Evolutionary conservation across 2,113 vertebrate species (phyloP).

Genomic region (Dicaeum eximium): DNA sequence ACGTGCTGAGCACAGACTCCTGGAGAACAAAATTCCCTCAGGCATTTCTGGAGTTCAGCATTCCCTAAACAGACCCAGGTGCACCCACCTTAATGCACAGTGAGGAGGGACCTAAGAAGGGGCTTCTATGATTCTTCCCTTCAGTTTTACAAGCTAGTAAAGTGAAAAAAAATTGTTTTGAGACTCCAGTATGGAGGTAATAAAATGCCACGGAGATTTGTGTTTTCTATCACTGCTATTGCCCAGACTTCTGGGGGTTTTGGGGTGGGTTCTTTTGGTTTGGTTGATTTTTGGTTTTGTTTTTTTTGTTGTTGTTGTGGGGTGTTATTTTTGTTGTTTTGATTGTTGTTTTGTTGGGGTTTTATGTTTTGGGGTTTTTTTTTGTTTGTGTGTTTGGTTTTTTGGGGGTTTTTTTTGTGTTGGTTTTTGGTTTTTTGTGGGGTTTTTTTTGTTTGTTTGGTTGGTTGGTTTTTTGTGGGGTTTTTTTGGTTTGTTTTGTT

Average conservation of each 20-base stretch:
- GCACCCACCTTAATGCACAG: not conserved
- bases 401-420: not conserved
- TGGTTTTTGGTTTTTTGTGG: no score
- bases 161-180: not conserved
- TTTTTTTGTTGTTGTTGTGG: no score
- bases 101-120: not conserved
- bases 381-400: not conserved
- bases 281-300: not conserved
- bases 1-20: accelerated
- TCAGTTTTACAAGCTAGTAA: not conserved
- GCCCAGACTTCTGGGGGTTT: not conserved
- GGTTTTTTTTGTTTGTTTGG: not conserved
- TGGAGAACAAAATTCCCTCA: not conserved
- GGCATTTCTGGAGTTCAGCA: not conserved
- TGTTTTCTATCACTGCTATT: not conserved
- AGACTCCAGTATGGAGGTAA: not conserved
- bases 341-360: no score
- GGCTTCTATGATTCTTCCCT: not conserved
- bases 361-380: no score
- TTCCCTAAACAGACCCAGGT: not conserved
- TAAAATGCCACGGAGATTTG: not conserved
- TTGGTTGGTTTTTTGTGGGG: not conserved
- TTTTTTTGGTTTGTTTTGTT: no score
- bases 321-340: no score
- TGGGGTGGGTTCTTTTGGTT: not conserved